These are phyloP conservation scores for Pluvianellus socialis DNA, from an alignment of 2,113 vertebrate genomes.

Conservation along the genomic window DNA sequence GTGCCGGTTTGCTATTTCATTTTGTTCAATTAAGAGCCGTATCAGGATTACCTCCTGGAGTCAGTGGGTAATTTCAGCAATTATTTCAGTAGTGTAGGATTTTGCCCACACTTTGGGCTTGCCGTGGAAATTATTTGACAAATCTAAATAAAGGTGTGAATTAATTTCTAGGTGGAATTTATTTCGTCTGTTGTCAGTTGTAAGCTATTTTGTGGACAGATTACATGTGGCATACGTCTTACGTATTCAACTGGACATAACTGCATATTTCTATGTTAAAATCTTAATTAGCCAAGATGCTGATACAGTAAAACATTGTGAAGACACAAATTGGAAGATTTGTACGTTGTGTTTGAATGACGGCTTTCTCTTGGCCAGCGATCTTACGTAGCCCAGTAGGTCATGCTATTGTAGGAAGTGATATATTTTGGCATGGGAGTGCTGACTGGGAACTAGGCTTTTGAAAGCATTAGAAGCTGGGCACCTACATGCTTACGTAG, in stretches of 20 bases:
- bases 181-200: neutral
- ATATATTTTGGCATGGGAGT: neutral
- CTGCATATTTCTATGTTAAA: neutral
- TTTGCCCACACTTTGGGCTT: neutral
- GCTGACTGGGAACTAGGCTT: neutral
- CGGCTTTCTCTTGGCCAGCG: neutral
- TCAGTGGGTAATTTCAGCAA: neutral
- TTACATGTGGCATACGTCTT: neutral
- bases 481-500: neutral
- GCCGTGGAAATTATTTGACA: neutral
- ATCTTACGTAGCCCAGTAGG: neutral
- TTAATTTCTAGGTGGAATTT: neutral
- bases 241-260: neutral
- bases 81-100: neutral
- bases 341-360: neutral
- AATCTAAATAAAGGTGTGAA: neutral
- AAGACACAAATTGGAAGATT: neutral
- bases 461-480: neutral
- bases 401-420: neutral
- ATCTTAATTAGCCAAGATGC: neutral
- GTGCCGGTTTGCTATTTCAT: accelerated
- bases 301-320: neutral
- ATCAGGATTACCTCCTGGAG: too few relatives aligned
- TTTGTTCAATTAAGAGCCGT: accelerated
- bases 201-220: neutral